Evolutionary conservation across 2,113 vertebrate species (phyloP), one percentile per base, ranked within the genome.

Genomic region (Corvus hawaiiensis): DNA sequence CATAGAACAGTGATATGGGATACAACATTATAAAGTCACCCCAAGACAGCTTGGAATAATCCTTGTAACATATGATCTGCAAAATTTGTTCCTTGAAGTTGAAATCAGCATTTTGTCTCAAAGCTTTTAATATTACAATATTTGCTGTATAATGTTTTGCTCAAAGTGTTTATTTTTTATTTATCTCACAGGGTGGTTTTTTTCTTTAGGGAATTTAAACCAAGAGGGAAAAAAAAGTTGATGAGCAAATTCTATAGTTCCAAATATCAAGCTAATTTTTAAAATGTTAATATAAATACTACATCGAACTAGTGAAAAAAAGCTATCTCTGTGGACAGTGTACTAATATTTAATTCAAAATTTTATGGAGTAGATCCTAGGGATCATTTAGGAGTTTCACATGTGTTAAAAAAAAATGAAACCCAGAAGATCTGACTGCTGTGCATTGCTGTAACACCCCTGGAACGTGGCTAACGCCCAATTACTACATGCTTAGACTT

Each of bases 401-500:
- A 92, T 12, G 3, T 92, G 77, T 89, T 84, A 59, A 92, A 92
- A 96, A 96, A 96, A 94, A 67, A 62, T 44, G 54, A 76, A 95
- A 59, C 73, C 26, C 61, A 85, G 80, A 81, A 90, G 75, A 89
- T 74, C n/a, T 66, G 63, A 86, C 51, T 97, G 95, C 94, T 90
- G 83, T 49, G 92, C 90, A 41, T 84, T 97, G 95, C 96, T 94
- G 96, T 97, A 95, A 93, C 79, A 95, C 89, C 92, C 96, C 96
- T 74, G 94, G 96, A 95, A 95, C 90, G 75, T 97, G 97, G 97
- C 96, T 97, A 97, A 98, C 97, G 75, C 98, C 98, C 97, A 98
- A 97, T 96, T 91, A 62, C 92, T 96, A 94, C 98, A n/a, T 98
- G 98, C 96, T 98, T 97, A 95, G 97, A 97, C 98, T 98, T 98